Conservation (phyloP, 2,113 vertebrate species). For the Peromyscus californicus region DNA sequence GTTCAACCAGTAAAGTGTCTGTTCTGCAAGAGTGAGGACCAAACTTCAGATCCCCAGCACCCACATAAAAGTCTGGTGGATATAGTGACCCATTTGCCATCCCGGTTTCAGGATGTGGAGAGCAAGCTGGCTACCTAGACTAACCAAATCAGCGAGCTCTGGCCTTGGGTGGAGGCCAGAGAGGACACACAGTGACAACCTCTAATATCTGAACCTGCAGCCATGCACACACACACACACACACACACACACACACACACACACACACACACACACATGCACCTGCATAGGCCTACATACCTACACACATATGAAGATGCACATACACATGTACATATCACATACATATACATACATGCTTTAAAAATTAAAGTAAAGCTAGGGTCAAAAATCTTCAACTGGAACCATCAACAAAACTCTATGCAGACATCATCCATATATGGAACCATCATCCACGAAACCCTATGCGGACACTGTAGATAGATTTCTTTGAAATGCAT, state of each 20-base stretch:
- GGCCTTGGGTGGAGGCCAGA: too few species aligned
- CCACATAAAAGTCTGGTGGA: neutral
- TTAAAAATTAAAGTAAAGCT: neutral
- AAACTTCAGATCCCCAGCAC: too few species aligned
- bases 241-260: too few species aligned
- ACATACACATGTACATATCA: neutral
- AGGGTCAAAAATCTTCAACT: neutral
- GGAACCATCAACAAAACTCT: neutral
- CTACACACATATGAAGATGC: neutral
- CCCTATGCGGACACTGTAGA: neutral
- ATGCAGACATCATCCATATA: neutral
- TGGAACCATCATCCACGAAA: neutral
- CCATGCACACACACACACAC: fast-evolving
- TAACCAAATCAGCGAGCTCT: neutral
- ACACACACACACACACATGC: too few species aligned
- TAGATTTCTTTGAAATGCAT: neutral
- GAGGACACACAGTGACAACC: too few species aligned
- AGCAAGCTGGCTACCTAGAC: neutral
- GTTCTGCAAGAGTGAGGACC: too few species aligned
- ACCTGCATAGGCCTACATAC: neutral
- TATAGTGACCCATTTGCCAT: neutral
- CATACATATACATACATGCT: neutral
- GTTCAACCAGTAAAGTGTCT: neutral
- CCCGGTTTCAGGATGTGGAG: neutral
- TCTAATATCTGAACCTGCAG: neutral